Percentiles rank a stretch among this genome's conserved stretches.
phyloP scores from a whole-genome alignment of 2,888 invertebrate species.

The Heliconius hortense region DNA sequence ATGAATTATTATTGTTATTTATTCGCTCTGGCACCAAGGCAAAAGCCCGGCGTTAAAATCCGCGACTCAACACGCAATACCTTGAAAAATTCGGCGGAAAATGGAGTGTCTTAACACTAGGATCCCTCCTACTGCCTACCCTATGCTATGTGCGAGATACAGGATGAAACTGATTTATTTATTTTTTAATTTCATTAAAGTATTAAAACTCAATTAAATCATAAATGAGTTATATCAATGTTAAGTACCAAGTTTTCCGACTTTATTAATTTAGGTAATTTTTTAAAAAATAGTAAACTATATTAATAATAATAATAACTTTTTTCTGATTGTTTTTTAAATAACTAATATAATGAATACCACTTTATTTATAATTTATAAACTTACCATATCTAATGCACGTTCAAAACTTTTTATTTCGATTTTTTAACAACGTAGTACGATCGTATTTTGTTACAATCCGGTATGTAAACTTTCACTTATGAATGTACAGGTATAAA shows the following conservation, averaged over 20 bases:
- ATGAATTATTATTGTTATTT: too few species aligned
- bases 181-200: neutral
- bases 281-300: neutral
- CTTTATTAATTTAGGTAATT: neutral
- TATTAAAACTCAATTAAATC: slow-evolving; percentile 2
- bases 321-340: neutral
- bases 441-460: slow-evolving; percentile 34
- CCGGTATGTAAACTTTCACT: slow-evolving; percentile 38
- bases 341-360: neutral
- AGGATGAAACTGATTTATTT: too few species aligned
- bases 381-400: slow-evolving; percentile 30
- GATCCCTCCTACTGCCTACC: too few species aligned
- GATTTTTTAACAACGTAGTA: slow-evolving; percentile 5
- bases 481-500: slow-evolving; percentile 15
- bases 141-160: too few species aligned
- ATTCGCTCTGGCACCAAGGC: too few species aligned
- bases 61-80: too few species aligned
- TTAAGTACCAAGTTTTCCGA: neutral
- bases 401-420: slow-evolving; percentile 21
- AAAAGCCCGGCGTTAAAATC: too few species aligned
- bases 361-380: slow-evolving; percentile 19
- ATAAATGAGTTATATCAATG: neutral
- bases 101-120: too few species aligned
- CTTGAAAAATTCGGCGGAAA: too few species aligned
- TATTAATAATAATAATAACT: neutral